Conservation (phyloP, 2,888 invertebrate species). For the Branchipolynoe longqiensis region DNA sequence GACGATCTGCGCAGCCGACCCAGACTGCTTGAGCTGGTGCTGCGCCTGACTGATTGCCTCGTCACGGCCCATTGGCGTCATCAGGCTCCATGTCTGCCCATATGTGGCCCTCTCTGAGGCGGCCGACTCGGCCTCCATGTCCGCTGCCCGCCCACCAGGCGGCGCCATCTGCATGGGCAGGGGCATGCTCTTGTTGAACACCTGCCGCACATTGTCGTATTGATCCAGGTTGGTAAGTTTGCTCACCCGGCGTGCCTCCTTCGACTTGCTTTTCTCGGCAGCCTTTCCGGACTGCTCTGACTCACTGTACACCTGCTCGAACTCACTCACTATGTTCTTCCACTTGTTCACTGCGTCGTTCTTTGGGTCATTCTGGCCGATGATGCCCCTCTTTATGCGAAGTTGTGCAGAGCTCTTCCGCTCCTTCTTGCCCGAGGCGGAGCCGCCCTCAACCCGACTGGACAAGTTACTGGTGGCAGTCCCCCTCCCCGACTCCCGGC, state of each 20-base stretch:
- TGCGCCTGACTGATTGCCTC: not conserved
- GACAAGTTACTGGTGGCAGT: not conserved
- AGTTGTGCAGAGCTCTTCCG: conserved; percentile 1
- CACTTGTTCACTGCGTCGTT: conserved; percentile 31
- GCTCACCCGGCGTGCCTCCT: conserved; percentile 38
- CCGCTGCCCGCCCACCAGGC: conserved; percentile 45
- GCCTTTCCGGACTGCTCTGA: not conserved
- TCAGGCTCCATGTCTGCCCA: conserved; percentile 56
- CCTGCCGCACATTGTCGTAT: conserved; percentile 62
- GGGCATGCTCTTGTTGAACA: conserved; percentile 60
- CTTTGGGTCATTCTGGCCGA: conserved; percentile 31
- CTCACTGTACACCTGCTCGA: conserved; percentile 51
- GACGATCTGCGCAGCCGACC: not conserved
- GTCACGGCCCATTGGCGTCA: conserved; percentile 40
- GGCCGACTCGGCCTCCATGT: conserved; percentile 51
- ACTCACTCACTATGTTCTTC: conserved; percentile 57
- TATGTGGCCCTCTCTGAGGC: conserved; percentile 50
- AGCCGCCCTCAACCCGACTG: not conserved
- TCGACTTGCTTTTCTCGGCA: not conserved
- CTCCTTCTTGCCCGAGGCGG: not conserved
- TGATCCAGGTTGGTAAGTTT: conserved; percentile 56
- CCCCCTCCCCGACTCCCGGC: not conserved
- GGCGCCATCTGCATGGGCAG: conserved; percentile 55
- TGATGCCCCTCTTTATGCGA: not conserved
- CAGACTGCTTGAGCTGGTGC: conserved; percentile 1